Evolutionary conservation across 2,888 invertebrate genomes (phyloP).

Genomic region (Drosophila maculinotata): DNA sequence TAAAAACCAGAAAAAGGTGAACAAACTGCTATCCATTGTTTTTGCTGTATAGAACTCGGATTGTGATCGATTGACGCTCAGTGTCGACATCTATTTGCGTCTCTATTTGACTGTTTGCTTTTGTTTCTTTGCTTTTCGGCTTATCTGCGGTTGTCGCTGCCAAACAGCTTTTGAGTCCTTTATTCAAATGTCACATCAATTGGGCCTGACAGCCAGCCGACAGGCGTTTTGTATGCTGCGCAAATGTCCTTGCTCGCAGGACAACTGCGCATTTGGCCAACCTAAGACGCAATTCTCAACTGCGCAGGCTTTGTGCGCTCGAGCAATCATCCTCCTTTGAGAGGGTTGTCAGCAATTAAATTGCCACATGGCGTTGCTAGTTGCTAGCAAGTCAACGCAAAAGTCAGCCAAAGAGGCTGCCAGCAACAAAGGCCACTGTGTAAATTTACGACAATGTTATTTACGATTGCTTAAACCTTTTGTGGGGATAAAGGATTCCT

Average conservation of each 20-base stretch:
- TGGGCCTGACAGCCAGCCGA: constrained; percentile 31
- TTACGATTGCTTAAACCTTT: constrained; percentile 56
- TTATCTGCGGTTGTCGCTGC: constrained; percentile 66
- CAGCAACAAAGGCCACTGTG: constrained; percentile 25
- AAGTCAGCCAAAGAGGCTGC: constrained; percentile 56
- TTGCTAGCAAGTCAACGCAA: constrained; percentile 49
- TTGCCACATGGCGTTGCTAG: constrained; percentile 54
- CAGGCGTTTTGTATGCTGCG: constrained; percentile 27
- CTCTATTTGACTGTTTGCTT: constrained; percentile 48
- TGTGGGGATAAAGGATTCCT: constrained; percentile 38
- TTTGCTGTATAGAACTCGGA: constrained; percentile 17
- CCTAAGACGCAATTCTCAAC: constrained; percentile 56
- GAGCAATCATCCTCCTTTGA: constrained; percentile 4
- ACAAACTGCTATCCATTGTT: constrained; percentile 55
- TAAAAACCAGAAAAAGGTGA: constrained; percentile 62
- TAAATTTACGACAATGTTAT: constrained; percentile 46
- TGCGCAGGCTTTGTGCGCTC: constrained; percentile 62
- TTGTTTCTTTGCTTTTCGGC: constrained; percentile 39
- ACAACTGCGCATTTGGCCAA: constrained; percentile 59
- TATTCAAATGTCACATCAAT: constrained; percentile 69
- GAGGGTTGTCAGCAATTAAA: constrained; percentile 20
- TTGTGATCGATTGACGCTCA: constrained; percentile 59
- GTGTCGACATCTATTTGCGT: constrained; percentile 57
- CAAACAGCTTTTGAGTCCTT: constrained; percentile 48
- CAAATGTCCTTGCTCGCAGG: constrained; percentile 13